Base-by-base conservation (phyloP, 2,888 invertebrate genomes). In the Zhuqinia jingwanae region DNA sequence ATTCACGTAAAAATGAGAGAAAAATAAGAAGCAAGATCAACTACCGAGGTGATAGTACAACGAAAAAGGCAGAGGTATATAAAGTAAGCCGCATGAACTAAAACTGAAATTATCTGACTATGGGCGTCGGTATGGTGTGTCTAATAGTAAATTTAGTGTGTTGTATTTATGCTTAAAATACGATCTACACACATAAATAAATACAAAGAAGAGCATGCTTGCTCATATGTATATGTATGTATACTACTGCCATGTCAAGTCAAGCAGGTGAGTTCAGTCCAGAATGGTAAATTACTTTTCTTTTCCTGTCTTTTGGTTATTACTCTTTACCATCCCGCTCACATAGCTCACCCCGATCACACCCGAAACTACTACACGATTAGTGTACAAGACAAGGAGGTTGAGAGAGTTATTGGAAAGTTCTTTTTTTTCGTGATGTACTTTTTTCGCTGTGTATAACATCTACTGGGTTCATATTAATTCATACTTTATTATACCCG, bases 41-140 rank as follows among this genome's bases (percentile, higher is more conserved):
- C 1, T 73, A 73, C 8, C n/a, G n/a, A n/a, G n/a, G n/a, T n/a
- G n/a, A n/a, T n/a, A n/a, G n/a, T 17, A n/a, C n/a, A n/a, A n/a
- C n/a, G n/a, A n/a, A n/a, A n/a, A n/a, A 73, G 50, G 27, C 27
- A 73, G 53, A 73, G 17, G n/a, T 42, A 15, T 30, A 17, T 27
- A 2, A n/a, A n/a, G 30, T 47, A n/a, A 50, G 45, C 0, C 11
- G 45, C 50, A n/a, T 58, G 60, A 58, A 45, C 30, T 75, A 56
- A 77, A 77, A 77, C 45, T 60, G 45, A 45, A 77, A 58, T 75
- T 75, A 75, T 75, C 53, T n/a, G n/a, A n/a, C n/a, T n/a, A n/a
- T n/a, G n/a, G n/a, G n/a, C n/a, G n/a, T n/a, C n/a, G n/a, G n/a
- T n/a, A n/a, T 76, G 77, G 60, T n/a, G 45, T 42, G 78, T 78